phyloP scores from a whole-genome alignment of 1,140 invertebrate genomes.

The Philopotamus ludificatus region DNA sequence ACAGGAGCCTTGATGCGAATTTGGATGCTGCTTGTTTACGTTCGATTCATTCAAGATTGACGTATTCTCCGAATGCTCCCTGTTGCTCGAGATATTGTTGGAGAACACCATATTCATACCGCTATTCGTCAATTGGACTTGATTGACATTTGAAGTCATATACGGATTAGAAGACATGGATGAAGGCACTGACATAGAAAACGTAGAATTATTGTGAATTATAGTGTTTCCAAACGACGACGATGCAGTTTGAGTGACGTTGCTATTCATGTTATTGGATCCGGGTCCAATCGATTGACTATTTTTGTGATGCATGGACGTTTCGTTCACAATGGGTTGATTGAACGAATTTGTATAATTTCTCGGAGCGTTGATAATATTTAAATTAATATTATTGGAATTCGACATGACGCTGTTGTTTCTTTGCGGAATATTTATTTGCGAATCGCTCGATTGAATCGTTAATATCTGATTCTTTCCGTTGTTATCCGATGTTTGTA shows the following conservation, averaged over 20 bases:
- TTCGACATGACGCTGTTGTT: slow-evolving; percentile 25
- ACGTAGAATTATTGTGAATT: slow-evolving; percentile 28
- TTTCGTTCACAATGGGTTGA: slow-evolving; percentile 35
- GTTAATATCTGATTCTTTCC: slow-evolving; percentile 28
- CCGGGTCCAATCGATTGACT: slow-evolving; percentile 10
- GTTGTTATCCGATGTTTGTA: slow-evolving; percentile 30
- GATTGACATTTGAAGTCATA: slow-evolving; percentile 33
- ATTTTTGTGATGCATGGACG: slow-evolving; percentile 22
- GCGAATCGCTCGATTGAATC: slow-evolving; percentile 28
- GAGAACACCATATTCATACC: not conserved
- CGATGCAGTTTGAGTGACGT: slow-evolving; percentile 20
- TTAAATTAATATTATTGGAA: slow-evolving; percentile 15
- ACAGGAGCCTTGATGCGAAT: slow-evolving; percentile 18
- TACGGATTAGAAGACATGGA: slow-evolving; percentile 25
- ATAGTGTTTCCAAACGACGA: slow-evolving; percentile 18
- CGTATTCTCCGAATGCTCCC: too few relatives aligned
- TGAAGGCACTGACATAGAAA: slow-evolving; percentile 25
- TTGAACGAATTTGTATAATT: slow-evolving; percentile 32
- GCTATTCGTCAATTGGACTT: slow-evolving; percentile 14
- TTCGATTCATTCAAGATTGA: too few relatives aligned
- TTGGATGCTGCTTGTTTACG: slow-evolving; percentile 23
- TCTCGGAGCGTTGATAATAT: slow-evolving; percentile 32
- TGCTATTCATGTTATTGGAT: slow-evolving; percentile 5
- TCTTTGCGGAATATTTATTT: slow-evolving; percentile 28
- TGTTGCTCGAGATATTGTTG: not conserved